Evolutionary conservation across 2,888 invertebrate species (phyloP), one percentile per base, ranked within the genome.

Genomic region (Cryptus viduatorius): DNA sequence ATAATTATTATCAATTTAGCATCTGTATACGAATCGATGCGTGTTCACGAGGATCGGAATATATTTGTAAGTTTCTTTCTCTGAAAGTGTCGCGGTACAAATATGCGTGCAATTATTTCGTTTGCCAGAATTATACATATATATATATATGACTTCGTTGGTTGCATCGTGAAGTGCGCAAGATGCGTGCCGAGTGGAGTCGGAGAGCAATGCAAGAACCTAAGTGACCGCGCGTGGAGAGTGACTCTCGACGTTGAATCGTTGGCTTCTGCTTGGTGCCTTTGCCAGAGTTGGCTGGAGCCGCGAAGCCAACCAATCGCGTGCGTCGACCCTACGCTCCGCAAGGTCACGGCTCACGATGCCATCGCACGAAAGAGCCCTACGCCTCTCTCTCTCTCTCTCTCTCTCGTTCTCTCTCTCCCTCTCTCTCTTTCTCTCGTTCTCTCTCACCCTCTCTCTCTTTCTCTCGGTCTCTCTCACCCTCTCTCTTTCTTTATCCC

Each of bases 261-360:
- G 37, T 82, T 71, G 44, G 76, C 71, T 77, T 71, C 73, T 64
- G 44, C 64, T 29, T 14, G 24, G 64, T 16, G 16, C 46, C 24
- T 61, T 14, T 61, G 61, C 29, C 14, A 14, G 61, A 61, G 31
- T 31, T 31, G 44, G 16, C 42, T 37, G 67, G 82, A 56, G 71
- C 46, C 48, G 76, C 75, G 75, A 79, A 83, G 78, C 84, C 80
- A 77, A 77, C 86, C 85, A 86, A 85, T 86, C 77, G 77, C 85
- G 87, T 84, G 80, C 86, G 82, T 86, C 83, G 87, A 87, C 87
- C 86, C 86, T 85, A 82, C 78, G 85, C 82, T 72, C 79, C 79
- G 87, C 84, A 87, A 83, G 83, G 87, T 86, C 87, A 88, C 86
- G 77, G 77, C 86, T 82, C 86, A 84, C 86, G 86, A 84, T 84